phyloP scores from a whole-genome alignment of 2,797 vertebrate species.

The Choloepus didactylus region DNA sequence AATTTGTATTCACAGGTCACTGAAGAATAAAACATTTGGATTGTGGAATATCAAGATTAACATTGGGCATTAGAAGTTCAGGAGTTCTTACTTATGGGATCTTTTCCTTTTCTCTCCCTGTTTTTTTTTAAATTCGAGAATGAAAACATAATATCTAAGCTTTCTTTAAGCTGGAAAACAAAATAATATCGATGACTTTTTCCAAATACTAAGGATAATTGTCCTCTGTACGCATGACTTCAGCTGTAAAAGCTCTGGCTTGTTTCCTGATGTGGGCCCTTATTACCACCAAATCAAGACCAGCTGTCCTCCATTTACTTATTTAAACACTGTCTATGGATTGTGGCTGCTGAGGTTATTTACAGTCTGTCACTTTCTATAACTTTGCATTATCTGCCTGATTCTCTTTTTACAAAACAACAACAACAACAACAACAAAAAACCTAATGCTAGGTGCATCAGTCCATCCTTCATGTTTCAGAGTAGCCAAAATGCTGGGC shows the following conservation, averaged over 20 bases:
- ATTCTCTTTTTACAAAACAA: conserved; percentile 57
- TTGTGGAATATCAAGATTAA: neutral
- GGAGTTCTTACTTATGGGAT: neutral
- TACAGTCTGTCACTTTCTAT: conserved; percentile 73
- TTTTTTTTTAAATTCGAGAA: conserved; percentile 24
- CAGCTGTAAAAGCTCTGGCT: conserved; percentile 23
- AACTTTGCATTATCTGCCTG: conserved; percentile 73
- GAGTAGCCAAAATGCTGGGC: conserved; percentile 8
- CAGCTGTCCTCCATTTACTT: conserved; percentile 79
- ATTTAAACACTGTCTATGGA: conserved; percentile 77
- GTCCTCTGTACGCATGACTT: conserved; percentile 38
- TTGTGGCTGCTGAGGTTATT: conserved; percentile 73
- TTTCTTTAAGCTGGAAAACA: conserved; percentile 19
- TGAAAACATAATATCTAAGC: neutral
- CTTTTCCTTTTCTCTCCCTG: neutral
- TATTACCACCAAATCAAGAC: conserved; percentile 65
- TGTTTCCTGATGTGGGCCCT: conserved; percentile 7
- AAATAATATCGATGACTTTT: neutral
- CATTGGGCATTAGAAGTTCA: neutral
- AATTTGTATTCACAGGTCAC: neutral
- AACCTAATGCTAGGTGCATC: neutral
- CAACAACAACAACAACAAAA: no score
- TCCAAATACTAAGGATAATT: conserved; percentile 45
- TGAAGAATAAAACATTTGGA: conserved; percentile 14
- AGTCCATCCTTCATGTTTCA: neutral